Base-by-base conservation (phyloP, 1,140 invertebrate genomes). In the Brachionus paranguensis region DNA sequence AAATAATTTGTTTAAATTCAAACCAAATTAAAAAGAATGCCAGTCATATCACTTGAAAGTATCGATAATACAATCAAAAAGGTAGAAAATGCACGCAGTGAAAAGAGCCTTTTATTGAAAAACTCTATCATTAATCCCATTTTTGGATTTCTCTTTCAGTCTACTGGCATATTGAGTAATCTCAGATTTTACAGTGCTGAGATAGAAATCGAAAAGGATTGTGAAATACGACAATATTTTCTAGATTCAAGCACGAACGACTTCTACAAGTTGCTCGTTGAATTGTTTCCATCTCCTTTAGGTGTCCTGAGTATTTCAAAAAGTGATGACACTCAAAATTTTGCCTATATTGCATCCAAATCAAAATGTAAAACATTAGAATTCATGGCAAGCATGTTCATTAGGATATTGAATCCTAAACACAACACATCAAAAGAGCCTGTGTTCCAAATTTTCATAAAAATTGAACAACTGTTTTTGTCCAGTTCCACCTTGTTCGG, bases 41-140 rank as follows among this genome's bases (percentile, higher is more conserved):
- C 64, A 68, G 33, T 37, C 12, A 10, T 27, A n/a, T 68, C 64
- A 8, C 27, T 78, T 27, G 14, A 33, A 45, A 53, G 4, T 43
- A 78, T 78, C 20, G 14, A 45, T 41, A 43, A 78, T 41, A 6
- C 37, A 41, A 27, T 78, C 6, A 43, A 45, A 78, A 78, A 78
- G 1, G 43, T 78, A n/a, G 74, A 53, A 45, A 78, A n/a, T 14
- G 20, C 11, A 53, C 29, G 47, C 47, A 17, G 4, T 6, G 74
- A 41, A 8, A 33, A 78, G 17, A 47, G 43, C 20, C 11, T 41
- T 14, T 41, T 78, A 11, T 17, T 78, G 5, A 45, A 78, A n/a
- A 78, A 78, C 29, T 79, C 76, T 33, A 79, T 79, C 8, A 20
- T 79, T 24, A 79, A 79, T 79, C 76, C 76, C n/a, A 20, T 79